phyloP scores from a whole-genome alignment of 2,113 vertebrate species.

The Thomomys bottae region DNA sequence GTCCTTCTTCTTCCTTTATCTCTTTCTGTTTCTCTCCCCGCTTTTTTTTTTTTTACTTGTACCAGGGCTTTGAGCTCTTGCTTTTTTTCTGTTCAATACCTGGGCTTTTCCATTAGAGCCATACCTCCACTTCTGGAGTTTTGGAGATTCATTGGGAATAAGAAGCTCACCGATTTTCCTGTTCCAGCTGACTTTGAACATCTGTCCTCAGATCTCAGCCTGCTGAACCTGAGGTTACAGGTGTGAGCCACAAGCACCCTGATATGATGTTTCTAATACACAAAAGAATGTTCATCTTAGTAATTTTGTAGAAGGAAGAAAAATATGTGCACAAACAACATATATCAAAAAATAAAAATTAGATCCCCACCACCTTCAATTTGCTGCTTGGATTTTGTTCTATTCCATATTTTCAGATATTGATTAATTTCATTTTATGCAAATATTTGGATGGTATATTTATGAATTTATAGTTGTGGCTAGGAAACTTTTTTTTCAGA shows the following conservation, averaged over 20 bases:
- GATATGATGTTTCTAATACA: constrained; percentile 69
- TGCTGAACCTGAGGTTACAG: too few relatives aligned
- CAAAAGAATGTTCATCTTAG: constrained; percentile 74
- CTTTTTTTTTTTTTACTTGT: too few relatives aligned
- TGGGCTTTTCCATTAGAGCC: too few relatives aligned
- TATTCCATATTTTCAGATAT: constrained; percentile 62
- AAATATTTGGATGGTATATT: background rate
- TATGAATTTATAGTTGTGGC: background rate
- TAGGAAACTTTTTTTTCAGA: constrained; percentile 28
- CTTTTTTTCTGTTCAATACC: too few relatives aligned
- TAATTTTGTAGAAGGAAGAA: constrained; percentile 66
- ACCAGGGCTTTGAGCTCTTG: too few relatives aligned
- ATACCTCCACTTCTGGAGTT: too few relatives aligned
- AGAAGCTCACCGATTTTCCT: too few relatives aligned
- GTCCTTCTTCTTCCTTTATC: too few relatives aligned
- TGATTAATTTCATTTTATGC: constrained; percentile 70
- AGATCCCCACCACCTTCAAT: background rate
- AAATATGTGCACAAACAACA: constrained; percentile 68
- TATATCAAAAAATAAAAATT: constrained; percentile 75
- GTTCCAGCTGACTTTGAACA: too few relatives aligned
- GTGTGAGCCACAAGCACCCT: background rate
- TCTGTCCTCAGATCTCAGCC: too few relatives aligned
- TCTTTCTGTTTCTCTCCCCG: too few relatives aligned
- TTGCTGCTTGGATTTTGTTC: constrained; percentile 40
- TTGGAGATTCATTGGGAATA: too few relatives aligned